Evolutionary conservation across 2,888 invertebrate species (phyloP), one percentile per base, ranked within the genome.

Genomic region (Agrotis exclamationis): DNA sequence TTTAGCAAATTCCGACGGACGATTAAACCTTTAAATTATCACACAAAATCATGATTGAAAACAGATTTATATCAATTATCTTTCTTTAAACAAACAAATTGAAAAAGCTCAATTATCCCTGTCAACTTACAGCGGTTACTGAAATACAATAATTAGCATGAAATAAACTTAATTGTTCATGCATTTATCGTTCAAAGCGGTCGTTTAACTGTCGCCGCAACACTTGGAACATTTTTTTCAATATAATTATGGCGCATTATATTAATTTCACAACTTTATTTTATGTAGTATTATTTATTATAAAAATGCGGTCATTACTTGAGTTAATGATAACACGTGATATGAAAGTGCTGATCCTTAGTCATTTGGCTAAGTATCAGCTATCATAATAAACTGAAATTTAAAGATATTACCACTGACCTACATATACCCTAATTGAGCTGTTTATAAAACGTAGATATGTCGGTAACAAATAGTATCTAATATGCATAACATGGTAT

Each of bases 131-230:
- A 20, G n/a, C 44, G 22, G n/a, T 39, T 53, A 24, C 13, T 48
- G 16, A 16, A 54, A 28, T 39, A 20, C n/a, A 59, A 60, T 47
- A 44, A 62, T 22, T 59, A 28, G 3, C 50, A 22, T n/a, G 24
- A 48, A 45, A 74, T 45, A 33, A 59, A 50, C 45, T 39, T 59
- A 60, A 75, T 75, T 63, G n/a, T 63, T 63, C 22, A 47, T 70
- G 45, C 50, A 56, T 58, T 70, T 63, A 70, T 63, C 45, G 58
- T 44, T 63, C 33, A 45, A 39, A 47, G 13, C 48, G 24, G 33
- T 24, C 13, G 56, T 62, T 70, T 24, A 62, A 68, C 44, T 48
- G 44, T 54, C 33, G 57, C 62, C 71, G 22, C 70, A 60, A 77
- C 51, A 57, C 70, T 77, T 62, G 22, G 18, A 44, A 51, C 50